Percentiles rank a stretch among this genome's conserved stretches.
Conservation (phyloP, 1,140 invertebrate genomes). For the Bombus vancouverensis region DNA sequence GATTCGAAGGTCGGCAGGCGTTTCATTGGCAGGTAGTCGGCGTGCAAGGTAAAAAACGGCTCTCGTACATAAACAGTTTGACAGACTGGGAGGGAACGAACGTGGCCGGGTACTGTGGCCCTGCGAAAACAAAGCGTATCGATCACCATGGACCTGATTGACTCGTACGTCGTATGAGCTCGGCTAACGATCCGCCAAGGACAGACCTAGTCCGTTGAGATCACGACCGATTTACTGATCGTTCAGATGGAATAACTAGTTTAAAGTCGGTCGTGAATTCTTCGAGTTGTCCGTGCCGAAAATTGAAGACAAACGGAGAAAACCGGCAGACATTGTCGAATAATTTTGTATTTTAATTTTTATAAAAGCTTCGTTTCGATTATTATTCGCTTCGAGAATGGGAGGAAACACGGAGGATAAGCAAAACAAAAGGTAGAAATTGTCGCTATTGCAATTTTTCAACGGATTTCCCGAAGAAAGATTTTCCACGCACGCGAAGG, state of each 20-base stretch:
- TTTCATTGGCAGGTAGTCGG: constrained; percentile 76
- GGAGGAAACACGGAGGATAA: not conserved
- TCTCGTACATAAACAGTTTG: constrained; percentile 41
- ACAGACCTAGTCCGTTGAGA: not conserved
- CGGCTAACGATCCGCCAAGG: constrained; percentile 34
- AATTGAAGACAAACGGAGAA: too few species aligned
- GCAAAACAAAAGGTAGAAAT: not conserved
- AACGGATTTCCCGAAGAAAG: not conserved
- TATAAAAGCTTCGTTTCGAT: too few species aligned
- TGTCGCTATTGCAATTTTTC: not conserved
- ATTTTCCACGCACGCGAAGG: not conserved
- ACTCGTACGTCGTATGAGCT: constrained; percentile 6
- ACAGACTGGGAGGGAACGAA: constrained; percentile 8
- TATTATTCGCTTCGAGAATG: not conserved
- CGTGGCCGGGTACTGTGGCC: not conserved
- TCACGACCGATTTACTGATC: constrained; percentile 1
- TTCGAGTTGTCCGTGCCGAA: too few species aligned
- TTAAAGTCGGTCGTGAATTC: too few species aligned
- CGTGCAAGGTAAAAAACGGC: constrained; percentile 23
- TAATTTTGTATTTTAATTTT: too few species aligned
- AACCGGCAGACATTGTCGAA: too few species aligned
- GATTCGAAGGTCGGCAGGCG: constrained; percentile 77
- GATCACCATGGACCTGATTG: constrained; percentile 45
- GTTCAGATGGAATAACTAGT: too few species aligned
- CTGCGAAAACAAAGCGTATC: constrained; percentile 57